Percentiles rank a stretch among this genome's conserved stretches.
phyloP scores from a whole-genome alignment of 1,140 invertebrate genomes.

The Leptopilina boulardi region DNA sequence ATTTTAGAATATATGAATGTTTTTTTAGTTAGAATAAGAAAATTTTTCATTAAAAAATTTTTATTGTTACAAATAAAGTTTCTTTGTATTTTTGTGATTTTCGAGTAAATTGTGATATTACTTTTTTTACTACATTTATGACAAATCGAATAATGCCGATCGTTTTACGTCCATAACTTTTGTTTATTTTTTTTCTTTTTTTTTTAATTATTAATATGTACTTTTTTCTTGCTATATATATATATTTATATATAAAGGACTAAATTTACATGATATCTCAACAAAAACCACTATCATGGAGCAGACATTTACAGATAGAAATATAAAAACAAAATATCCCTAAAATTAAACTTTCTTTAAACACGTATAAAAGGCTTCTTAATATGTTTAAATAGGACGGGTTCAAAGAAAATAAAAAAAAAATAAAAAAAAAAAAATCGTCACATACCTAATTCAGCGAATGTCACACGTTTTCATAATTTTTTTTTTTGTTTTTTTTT shows the following conservation, averaged over 20 bases:
- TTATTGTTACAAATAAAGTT: no score
- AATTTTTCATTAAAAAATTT: no score
- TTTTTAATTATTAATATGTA: background rate
- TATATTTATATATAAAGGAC: slow-evolving; percentile 59
- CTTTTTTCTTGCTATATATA: slow-evolving; percentile 56
- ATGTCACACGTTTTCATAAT: background rate
- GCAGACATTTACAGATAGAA: slow-evolving; percentile 73
- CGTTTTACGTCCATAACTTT: slow-evolving; percentile 57
- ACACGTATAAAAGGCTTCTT: slow-evolving; percentile 67
- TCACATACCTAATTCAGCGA: background rate
- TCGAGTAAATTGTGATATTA: background rate
- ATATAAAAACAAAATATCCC: slow-evolving; percentile 72
- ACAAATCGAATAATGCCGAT: slow-evolving; percentile 36
- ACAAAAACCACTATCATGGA: slow-evolving; percentile 71
- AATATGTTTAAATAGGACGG: slow-evolving; percentile 63
- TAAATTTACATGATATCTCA: slow-evolving; percentile 75
- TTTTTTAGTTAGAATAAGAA: no score
- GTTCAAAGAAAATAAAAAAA: slow-evolving; percentile 55
- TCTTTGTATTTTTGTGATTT: no score
- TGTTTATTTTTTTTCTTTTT: background rate
- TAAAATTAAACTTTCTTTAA: slow-evolving; percentile 64
- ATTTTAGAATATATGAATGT: no score
- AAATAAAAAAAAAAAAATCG: slow-evolving; percentile 62
- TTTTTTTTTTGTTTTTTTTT: slow-evolving; percentile 1
- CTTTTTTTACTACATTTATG: slow-evolving; percentile 13